Evolutionary conservation across 1,140 invertebrate species (phyloP).

Genomic region (Nephotettix cincticeps): DNA sequence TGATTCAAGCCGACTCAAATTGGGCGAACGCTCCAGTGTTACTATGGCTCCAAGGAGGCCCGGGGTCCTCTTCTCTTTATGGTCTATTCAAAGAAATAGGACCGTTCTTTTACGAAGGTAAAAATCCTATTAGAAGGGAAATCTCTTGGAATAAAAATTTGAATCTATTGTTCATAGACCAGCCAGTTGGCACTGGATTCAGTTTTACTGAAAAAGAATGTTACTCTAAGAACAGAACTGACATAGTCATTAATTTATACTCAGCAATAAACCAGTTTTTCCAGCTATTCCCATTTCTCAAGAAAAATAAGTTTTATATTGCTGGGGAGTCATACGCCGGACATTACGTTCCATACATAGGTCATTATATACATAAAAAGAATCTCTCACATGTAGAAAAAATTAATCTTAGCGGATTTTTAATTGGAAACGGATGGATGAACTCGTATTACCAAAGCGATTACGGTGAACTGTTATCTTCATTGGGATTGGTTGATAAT

Average conservation of each 20-base stretch:
- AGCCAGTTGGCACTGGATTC: conserved; percentile 45
- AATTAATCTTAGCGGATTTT: conserved; percentile 65
- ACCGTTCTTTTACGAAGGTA: conserved; percentile 45
- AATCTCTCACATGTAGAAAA: conserved; percentile 58
- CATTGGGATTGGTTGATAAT: conserved; percentile 57
- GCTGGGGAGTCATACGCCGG: conserved; percentile 59
- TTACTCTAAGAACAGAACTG: conserved; percentile 12
- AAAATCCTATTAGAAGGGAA: too few species aligned
- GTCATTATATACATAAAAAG: conserved; percentile 55
- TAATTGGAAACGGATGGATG: conserved; percentile 82
- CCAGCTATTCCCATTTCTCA: conserved; percentile 53
- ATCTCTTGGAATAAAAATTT: conserved; percentile 33
- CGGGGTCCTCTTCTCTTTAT: conserved; percentile 68
- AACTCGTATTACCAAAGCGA: conserved; percentile 76
- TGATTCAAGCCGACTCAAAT: conserved; percentile 61
- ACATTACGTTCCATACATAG: conserved; percentile 55
- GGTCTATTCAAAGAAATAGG: conserved; percentile 69
- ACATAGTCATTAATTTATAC: conserved; percentile 63
- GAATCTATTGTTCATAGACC: conserved; percentile 72
- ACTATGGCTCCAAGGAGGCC: conserved; percentile 78
- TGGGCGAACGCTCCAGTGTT: conserved; percentile 58
- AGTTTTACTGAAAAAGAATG: conserved; percentile 32
- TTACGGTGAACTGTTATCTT: conserved; percentile 79
- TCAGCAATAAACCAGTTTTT: conserved; percentile 70
- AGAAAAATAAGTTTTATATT: conserved; percentile 39